phyloP scores from a whole-genome alignment of 1,140 invertebrate genomes.

The Brachionus calyciflorus region DNA sequence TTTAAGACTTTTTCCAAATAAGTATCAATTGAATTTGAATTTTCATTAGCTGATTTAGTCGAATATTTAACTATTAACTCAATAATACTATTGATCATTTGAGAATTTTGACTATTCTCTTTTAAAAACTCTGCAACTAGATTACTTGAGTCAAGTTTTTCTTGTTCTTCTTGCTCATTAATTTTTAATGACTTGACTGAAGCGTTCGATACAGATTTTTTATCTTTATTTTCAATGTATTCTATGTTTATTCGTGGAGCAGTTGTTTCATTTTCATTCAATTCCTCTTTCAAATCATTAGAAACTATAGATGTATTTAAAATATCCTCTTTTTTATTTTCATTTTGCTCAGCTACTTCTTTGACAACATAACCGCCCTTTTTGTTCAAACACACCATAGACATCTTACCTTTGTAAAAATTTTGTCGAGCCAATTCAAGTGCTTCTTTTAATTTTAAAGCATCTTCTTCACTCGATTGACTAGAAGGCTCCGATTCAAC shows the following conservation, averaged over 20 bases:
- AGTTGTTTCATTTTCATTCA: too few species aligned
- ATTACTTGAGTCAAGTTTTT: too few species aligned
- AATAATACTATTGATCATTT: not conserved
- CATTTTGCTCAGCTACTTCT: not conserved
- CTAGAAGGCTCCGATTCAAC: not conserved
- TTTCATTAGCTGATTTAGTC: not conserved
- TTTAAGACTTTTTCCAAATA: not conserved
- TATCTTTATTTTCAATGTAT: too few species aligned
- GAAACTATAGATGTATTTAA: too few species aligned
- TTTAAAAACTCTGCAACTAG: too few species aligned
- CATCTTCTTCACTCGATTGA: not conserved
- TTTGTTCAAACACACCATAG: conserved; percentile 7
- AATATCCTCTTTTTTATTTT: not conserved
- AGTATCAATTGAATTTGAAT: not conserved
- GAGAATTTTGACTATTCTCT: not conserved
- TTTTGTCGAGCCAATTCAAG: not conserved
- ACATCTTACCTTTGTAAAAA: conserved; percentile 14
- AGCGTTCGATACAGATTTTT: not conserved
- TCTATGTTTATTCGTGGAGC: too few species aligned
- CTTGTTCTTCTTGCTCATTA: too few species aligned
- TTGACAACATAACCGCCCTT: conserved; percentile 8
- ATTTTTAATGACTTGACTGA: not conserved
- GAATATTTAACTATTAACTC: not conserved
- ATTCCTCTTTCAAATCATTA: too few species aligned
- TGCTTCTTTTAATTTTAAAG: not conserved